These are phyloP conservation scores for Acanthis flammea DNA, from an alignment of 2,797 vertebrate genomes.

Conservation along the genomic window DNA sequence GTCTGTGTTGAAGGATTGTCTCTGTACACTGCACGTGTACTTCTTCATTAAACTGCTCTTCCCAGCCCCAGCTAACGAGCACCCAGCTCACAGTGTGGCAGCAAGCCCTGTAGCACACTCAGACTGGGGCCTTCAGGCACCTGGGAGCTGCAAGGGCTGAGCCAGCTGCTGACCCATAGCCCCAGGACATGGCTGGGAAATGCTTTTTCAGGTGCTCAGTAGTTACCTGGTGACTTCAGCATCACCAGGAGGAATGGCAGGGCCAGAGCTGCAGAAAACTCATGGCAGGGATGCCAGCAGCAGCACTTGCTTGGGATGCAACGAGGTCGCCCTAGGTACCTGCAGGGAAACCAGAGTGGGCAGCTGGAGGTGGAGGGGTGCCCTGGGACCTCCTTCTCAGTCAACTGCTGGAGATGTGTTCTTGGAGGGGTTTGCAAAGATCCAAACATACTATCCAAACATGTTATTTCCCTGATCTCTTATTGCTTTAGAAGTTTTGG, in stretches of 20 bases:
- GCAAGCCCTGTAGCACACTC: not conserved
- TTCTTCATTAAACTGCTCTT: not conserved
- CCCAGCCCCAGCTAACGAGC: not conserved
- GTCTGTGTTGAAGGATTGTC: not conserved
- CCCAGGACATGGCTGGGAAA: not conserved
- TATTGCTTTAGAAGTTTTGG: not conserved
- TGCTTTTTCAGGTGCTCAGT: not conserved
- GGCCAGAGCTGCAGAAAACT: not conserved
- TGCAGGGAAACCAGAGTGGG: not conserved
- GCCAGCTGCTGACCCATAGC: not conserved
- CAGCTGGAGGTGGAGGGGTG: not conserved
- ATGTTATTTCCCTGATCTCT: not conserved
- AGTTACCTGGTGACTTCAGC: not conserved
- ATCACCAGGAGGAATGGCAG: not conserved
- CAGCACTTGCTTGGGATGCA: not conserved
- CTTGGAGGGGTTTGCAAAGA: not conserved
- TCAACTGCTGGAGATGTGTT: accelerated
- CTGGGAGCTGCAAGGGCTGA: not conserved
- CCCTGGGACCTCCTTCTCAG: not conserved
- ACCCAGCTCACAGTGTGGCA: not conserved
- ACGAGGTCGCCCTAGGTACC: not conserved
- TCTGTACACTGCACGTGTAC: accelerated
- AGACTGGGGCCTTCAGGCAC: not conserved
- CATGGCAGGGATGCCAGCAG: not conserved
- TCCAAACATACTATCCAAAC: not conserved